Base-by-base conservation (phyloP, 2,888 invertebrate species). In the Ypsolopha scabrella region DNA sequence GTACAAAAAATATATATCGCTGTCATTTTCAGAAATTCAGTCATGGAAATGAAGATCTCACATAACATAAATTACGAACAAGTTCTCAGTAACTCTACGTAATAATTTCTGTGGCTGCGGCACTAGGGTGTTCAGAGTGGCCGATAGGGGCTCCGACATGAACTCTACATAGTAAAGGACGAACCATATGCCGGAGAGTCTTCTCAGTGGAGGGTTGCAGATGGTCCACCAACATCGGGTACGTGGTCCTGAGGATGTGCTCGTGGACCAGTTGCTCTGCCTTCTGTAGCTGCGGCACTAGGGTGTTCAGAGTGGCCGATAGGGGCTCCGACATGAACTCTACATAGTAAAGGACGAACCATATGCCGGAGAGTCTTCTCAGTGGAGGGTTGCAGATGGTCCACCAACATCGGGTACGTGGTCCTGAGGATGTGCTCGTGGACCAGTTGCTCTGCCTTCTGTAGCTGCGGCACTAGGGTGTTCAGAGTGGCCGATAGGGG, bases 191-290 rank as follows among this genome's bases (percentile, higher is more conserved):
- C 41, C 72, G 61, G 41, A 87, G 60, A 0, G 75, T 80, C 53
- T 80, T 85, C 65, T 87, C 86, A 6, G 87, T 87, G 7, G 81
- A 77, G 0, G 81, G 77, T 53, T 79, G 75, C 41, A 85, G 60
- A 48, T 82, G 75, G 1, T 82, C 83, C 0, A 86, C 78, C 4
- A 87, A 72, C 14, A 78, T 80, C 0, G 69, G 67, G 62, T 87
- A 87, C 0, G 85, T 86, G 7, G 79, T 81, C 55, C 71, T 75
- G 45, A 87, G 57, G 36, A 87, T 78, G 57, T 87, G 82, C 58
- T 87, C 85, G 50, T 86, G 80, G n/a, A 86, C 65, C 14, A 86
- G 57, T 56, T 86, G 83, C 54, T 86, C 83, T 0, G n/a, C n/a
- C n/a, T n/a, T n/a, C n/a, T n/a, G n/a, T n/a, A n/a, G n/a, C n/a